phyloP scores from a whole-genome alignment of 2,888 invertebrate genomes.

The Phyllotreta striolata region DNA sequence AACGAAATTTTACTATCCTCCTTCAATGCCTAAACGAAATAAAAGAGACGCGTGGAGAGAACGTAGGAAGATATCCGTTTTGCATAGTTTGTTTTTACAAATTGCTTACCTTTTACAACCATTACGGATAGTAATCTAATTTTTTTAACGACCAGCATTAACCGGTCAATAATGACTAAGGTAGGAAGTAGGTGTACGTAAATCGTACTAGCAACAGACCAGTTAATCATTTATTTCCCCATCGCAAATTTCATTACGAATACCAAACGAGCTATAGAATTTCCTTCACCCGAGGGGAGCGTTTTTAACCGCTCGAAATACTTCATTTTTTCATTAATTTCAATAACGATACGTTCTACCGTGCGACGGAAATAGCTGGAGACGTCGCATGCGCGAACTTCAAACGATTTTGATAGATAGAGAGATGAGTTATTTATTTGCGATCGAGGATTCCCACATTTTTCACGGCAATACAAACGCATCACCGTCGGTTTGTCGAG shows the following conservation, averaged over 20 bases:
- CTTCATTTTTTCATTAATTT: too few species aligned
- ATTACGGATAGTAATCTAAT: constrained; percentile 14
- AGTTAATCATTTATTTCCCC: constrained; percentile 18
- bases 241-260: constrained; percentile 16
- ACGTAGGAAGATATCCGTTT: too few species aligned
- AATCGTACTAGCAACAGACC: constrained; percentile 7
- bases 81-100: too few species aligned
- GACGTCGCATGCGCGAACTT: too few species aligned
- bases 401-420: too few species aligned
- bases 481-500: constrained; percentile 27
- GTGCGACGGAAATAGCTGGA: too few species aligned
- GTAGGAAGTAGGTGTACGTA: constrained; percentile 11
- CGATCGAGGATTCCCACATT: constrained; percentile 15
- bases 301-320: too few species aligned
- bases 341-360: too few species aligned
- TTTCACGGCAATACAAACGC: constrained; percentile 15
- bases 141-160: constrained; percentile 5
- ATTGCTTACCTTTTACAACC: background rate
- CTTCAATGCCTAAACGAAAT: too few species aligned
- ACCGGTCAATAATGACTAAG: constrained; percentile 14
- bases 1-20: too few species aligned
- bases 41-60: too few species aligned
- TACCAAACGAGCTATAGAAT: constrained; percentile 16
- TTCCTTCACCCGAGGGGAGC: constrained; percentile 10
- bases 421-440: background rate